Conservation (phyloP, 1,140 invertebrate genomes). For the Caenorhabditis remanei region DNA sequence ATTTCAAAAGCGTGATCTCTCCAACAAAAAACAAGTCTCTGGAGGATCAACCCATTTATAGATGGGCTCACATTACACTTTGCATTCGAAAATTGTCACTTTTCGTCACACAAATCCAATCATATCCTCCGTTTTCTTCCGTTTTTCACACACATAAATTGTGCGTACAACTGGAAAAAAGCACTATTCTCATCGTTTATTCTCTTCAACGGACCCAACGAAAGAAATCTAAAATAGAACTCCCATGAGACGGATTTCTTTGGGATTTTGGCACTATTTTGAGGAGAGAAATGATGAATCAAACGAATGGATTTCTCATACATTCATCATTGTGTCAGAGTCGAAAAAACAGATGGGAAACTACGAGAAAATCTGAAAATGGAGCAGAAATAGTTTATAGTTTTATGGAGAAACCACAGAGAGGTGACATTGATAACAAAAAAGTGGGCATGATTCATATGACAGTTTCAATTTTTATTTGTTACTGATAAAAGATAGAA, state of each 20-base stretch:
- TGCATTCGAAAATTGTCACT: slow-evolving; percentile 31
- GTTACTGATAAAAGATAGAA: slow-evolving; percentile 2
- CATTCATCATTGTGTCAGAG: slow-evolving; percentile 15
- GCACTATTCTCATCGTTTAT: not conserved
- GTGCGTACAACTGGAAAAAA: slow-evolving; percentile 6
- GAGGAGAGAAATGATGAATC: slow-evolving; percentile 11
- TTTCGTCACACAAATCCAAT: slow-evolving; percentile 34
- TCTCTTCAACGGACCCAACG: not conserved
- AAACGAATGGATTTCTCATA: slow-evolving; percentile 22
- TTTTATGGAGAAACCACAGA: not conserved
- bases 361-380: not conserved
- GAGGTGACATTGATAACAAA: not conserved
- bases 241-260: slow-evolving; percentile 17
- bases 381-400: not conserved
- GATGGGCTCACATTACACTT: slow-evolving; percentile 24
- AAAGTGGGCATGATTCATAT: slow-evolving; percentile 32
- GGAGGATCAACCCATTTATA: not conserved
- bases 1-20: not conserved
- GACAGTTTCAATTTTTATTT: not conserved
- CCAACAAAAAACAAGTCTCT: not conserved
- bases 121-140: slow-evolving; percentile 14
- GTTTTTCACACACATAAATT: not conserved
- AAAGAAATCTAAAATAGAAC: not conserved
- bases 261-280: not conserved
- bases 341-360: not conserved